Evolutionary conservation across 2,888 invertebrate genomes (phyloP).

Genomic region (Tetranychus truncatus): DNA sequence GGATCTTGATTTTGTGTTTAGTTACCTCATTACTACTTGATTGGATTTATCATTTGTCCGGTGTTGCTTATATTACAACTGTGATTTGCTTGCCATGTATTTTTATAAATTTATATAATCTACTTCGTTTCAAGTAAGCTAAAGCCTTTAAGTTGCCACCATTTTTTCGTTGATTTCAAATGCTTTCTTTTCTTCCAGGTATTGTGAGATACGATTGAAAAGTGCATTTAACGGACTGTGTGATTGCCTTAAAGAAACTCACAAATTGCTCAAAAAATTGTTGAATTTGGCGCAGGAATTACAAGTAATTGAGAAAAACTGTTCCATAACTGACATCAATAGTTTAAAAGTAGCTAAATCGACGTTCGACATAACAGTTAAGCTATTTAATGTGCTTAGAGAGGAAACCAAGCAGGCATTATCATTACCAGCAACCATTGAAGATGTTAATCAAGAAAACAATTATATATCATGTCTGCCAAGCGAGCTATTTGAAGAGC

Average conservation of each 20-base stretch:
- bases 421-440: neutral
- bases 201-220: neutral
- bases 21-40: neutral
- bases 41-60: neutral
- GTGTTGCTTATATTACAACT: neutral
- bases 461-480: neutral
- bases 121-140: neutral
- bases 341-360: neutral
- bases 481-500: neutral
- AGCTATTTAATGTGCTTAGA: neutral
- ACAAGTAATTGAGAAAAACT: neutral
- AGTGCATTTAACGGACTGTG: neutral
- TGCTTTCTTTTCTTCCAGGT: neutral
- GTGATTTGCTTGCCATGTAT: neutral
- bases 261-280: neutral
- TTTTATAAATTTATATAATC: neutral
- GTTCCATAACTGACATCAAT: neutral
- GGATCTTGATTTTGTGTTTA: neutral
- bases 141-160: neutral
- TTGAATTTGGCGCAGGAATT: neutral
- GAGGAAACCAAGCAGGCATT: neutral
- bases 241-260: neutral
- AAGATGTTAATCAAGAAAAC: neutral
- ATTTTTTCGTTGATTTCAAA: neutral
- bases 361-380: neutral